Evolutionary conservation across 1,140 invertebrate genomes (phyloP).

Genomic region (Teleopsis dalmanni): DNA sequence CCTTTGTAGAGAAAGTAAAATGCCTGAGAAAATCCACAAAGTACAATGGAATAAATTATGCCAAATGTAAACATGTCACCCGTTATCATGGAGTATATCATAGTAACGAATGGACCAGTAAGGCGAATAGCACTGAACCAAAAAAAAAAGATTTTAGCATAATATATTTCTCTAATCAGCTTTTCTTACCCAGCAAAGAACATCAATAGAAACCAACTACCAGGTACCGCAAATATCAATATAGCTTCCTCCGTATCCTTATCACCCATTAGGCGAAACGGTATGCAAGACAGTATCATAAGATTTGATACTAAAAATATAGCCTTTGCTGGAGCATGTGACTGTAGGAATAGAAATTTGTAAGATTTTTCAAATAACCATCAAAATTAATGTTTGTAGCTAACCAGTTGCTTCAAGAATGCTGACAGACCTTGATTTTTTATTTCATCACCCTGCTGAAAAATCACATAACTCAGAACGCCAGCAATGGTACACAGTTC

Average conservation of each 20-base stretch:
- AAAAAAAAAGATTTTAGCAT: not conserved
- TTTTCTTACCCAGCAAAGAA: conserved; percentile 89
- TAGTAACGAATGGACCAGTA: conserved; percentile 95
- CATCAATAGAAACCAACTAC: conserved; percentile 95
- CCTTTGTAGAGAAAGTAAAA: conserved; percentile 96
- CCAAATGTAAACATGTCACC: conserved; percentile 97
- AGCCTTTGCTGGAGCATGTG: conserved; percentile 86
- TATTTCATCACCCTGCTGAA: conserved; percentile 89
- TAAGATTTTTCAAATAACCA: not conserved
- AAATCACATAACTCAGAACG: conserved; percentile 79
- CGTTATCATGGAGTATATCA: conserved; percentile 97
- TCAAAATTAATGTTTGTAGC: conserved; percentile 14
- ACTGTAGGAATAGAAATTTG: conserved; percentile 51
- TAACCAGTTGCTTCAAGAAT: conserved; percentile 88
- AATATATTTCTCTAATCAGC: not conserved
- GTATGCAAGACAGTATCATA: conserved; percentile 86
- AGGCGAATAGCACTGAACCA: conserved; percentile 73
- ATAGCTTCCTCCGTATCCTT: conserved; percentile 82
- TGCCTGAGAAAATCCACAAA: conserved; percentile 92
- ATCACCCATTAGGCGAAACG: conserved; percentile 68
- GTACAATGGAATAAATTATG: conserved; percentile 89
- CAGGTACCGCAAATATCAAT: conserved; percentile 83
- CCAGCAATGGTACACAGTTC: conserved; percentile 79
- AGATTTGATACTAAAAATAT: conserved; percentile 91
- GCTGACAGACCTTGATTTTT: conserved; percentile 84